Evolutionary conservation across 2,113 vertebrate species (phyloP).

Genomic region (Semnornis frantzii): DNA sequence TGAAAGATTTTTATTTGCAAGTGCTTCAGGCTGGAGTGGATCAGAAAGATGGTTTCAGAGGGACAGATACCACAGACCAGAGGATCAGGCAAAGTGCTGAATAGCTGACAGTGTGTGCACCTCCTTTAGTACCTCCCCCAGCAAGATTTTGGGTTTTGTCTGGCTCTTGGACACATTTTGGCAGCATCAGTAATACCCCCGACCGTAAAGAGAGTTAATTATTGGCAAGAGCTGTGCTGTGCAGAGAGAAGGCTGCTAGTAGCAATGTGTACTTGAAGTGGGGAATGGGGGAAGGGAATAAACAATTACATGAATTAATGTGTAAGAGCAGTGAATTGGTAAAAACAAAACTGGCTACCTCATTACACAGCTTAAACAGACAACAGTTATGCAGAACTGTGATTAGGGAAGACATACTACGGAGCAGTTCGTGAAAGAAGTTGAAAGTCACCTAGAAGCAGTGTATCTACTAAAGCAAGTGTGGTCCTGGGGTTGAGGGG

Average conservation of each 20-base stretch:
- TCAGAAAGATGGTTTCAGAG: neutral
- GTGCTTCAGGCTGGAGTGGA: neutral
- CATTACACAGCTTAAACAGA: conserved; percentile 15
- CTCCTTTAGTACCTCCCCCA: neutral
- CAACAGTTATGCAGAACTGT: neutral
- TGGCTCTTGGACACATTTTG: neutral
- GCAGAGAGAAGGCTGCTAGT: neutral
- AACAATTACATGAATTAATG: neutral
- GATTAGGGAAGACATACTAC: neutral
- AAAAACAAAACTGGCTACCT: conserved; percentile 18
- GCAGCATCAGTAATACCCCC: neutral
- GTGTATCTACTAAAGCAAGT: neutral
- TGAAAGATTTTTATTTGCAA: neutral
- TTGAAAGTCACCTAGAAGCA: neutral
- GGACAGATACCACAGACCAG: too few relatives aligned
- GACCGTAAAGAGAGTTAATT: neutral
- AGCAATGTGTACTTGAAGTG: neutral
- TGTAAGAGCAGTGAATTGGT: neutral
- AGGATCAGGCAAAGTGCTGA: neutral
- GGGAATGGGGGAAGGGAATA: neutral
- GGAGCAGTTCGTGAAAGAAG: neutral
- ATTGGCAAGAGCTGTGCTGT: neutral
- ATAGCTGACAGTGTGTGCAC: neutral
- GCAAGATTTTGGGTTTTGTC: neutral
- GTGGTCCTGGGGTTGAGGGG: neutral